phyloP scores from a whole-genome alignment of 1,140 invertebrate genomes.

The Helicorthomorpha holstii region DNA sequence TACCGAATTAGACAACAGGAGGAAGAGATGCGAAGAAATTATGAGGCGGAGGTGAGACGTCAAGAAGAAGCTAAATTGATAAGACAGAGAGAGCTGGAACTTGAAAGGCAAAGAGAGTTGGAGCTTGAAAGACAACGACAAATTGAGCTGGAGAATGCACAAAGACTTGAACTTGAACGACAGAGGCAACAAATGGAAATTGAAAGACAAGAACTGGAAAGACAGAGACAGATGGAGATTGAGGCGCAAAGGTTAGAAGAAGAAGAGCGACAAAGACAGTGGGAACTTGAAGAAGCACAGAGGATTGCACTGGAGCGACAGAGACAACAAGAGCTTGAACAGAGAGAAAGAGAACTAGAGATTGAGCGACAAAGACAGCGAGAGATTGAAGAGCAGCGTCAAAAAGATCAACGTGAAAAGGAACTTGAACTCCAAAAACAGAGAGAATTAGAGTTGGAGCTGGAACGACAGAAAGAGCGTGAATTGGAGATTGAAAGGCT shows the following conservation, averaged over 20 bases:
- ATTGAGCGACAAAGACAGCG: background rate
- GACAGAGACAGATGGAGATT: constrained; percentile 1
- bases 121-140: background rate
- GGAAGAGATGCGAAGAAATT: background rate
- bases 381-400: background rate
- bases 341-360: background rate
- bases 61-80: background rate
- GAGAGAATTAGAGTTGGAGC: background rate
- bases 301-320: background rate
- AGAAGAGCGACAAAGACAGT: background rate
- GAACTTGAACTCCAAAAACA: background rate
- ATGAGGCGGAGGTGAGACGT: background rate
- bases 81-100: background rate
- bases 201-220: background rate
- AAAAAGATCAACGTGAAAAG: background rate
- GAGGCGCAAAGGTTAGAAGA: background rate
- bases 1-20: background rate
- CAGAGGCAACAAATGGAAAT: background rate
- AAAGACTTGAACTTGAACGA: background rate
- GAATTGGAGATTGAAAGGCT: constrained; percentile 1
- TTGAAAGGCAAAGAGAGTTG: background rate
- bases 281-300: constrained; percentile 7
- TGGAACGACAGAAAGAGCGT: background rate
- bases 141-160: background rate
- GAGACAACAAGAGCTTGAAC: background rate